Percentiles rank a stretch among this genome's conserved stretches.
These are phyloP conservation scores for Molothrus aeneus DNA, from an alignment of 2,797 vertebrate genomes.

Conservation along the genomic window DNA sequence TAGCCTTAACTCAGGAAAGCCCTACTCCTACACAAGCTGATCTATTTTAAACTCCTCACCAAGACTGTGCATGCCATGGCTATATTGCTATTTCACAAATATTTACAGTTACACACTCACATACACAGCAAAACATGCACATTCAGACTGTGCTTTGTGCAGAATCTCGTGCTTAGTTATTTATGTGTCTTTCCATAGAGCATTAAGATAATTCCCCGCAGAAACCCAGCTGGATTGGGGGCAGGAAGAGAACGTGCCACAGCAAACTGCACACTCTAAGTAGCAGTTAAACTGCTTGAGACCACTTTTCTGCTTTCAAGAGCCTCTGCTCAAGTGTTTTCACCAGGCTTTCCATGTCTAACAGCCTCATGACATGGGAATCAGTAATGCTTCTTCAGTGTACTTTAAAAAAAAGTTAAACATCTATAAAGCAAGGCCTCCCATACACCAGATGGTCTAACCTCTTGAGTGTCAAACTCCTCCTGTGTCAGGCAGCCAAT, in stretches of 20 bases:
- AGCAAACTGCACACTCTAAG: constrained; percentile 25
- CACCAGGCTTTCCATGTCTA: constrained; percentile 40
- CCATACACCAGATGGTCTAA: constrained; percentile 50
- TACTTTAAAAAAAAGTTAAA: constrained; percentile 33
- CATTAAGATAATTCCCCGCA: not conserved
- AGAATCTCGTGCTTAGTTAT: not conserved
- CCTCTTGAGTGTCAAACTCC: constrained; percentile 53
- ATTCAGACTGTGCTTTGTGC: not conserved
- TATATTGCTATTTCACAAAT: not conserved
- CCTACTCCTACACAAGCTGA: not conserved
- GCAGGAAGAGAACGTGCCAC: not conserved
- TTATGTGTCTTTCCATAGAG: not conserved
- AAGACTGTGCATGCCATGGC: not conserved
- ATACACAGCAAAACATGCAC: not conserved
- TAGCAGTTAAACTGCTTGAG: constrained; percentile 45
- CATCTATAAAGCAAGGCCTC: constrained; percentile 25
- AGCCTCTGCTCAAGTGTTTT: constrained; percentile 52
- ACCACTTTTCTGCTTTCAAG: constrained; percentile 61
- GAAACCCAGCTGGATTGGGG: constrained; percentile 20
- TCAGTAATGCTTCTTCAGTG: constrained; percentile 31
- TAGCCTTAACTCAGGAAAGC: not conserved
- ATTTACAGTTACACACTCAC: not conserved
- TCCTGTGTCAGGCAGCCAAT: constrained; percentile 41
- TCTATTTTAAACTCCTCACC: not conserved
- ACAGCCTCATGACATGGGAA: constrained; percentile 46